A percentile compares a stretch with the other conserved stretches of the same genome.
Evolutionary conservation across 2,797 vertebrate genomes (phyloP).

Genomic region (Pangasius djambal): DNA sequence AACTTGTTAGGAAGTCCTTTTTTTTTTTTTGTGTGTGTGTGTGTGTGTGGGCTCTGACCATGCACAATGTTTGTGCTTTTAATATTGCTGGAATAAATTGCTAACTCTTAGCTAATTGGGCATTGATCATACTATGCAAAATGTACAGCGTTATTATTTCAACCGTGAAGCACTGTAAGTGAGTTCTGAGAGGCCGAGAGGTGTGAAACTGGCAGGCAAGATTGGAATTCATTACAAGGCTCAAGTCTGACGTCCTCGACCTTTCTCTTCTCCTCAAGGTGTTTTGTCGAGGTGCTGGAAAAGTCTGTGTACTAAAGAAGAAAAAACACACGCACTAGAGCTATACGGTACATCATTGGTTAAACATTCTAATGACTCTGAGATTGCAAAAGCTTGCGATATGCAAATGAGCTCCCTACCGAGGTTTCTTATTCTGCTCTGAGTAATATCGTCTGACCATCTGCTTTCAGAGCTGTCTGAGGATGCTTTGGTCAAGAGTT

Average conservation of each 20-base stretch:
- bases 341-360: neutral
- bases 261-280: constrained; percentile 27
- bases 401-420: neutral
- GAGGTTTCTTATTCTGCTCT: neutral
- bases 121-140: constrained; percentile 12
- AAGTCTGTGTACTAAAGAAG: neutral
- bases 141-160: neutral
- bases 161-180: neutral
- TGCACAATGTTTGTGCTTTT: neutral
- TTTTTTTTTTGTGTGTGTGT: neutral
- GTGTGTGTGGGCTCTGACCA: neutral
- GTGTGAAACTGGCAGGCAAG: neutral
- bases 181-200: neutral
- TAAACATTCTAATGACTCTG: neutral
- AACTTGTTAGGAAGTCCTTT: neutral
- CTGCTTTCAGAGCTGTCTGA: neutral
- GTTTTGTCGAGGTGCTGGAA: constrained; percentile 3
- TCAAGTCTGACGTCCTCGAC: neutral
- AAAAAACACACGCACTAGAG: neutral
- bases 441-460: neutral
- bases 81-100: constrained; percentile 17
- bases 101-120: neutral
- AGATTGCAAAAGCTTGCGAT: neutral
- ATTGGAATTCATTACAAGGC: constrained; percentile 17
- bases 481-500: neutral